These are phyloP conservation scores for Trissoscelio sp. DNA, from an alignment of 2,888 invertebrate genomes.

Conservation along the genomic window DNA sequence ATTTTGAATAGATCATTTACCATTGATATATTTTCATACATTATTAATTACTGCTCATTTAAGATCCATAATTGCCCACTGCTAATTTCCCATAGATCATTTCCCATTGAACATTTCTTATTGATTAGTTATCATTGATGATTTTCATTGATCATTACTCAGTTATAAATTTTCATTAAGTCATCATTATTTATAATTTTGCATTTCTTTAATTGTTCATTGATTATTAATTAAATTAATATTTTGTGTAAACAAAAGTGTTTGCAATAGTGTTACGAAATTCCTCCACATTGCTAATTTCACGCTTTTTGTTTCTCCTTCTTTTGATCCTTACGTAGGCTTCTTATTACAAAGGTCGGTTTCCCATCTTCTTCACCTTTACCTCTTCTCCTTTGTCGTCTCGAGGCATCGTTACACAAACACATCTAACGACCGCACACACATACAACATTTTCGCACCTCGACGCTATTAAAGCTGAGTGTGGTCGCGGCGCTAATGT, in stretches of 20 bases:
- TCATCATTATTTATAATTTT: too few relatives aligned
- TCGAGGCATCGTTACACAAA: constrained; percentile 27
- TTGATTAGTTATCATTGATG: too few relatives aligned
- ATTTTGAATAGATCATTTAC: too few relatives aligned
- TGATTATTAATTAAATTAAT: not conserved
- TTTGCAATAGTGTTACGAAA: constrained; percentile 20
- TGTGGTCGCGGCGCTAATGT: constrained; percentile 69
- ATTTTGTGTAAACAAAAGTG: constrained; percentile 7
- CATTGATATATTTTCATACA: too few relatives aligned
- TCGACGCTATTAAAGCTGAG: constrained; percentile 70
- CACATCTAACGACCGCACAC: not conserved
- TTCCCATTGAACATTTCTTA: too few relatives aligned
- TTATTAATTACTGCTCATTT: too few relatives aligned
- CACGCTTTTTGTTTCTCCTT: constrained; percentile 13
- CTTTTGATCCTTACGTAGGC: constrained; percentile 38
- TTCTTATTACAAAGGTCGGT: constrained; percentile 52
- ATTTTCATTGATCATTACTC: too few relatives aligned
- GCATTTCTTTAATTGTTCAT: too few relatives aligned
- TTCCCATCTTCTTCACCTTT: constrained; percentile 46
- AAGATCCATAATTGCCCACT: too few relatives aligned
- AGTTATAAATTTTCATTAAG: too few relatives aligned
- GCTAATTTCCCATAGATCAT: too few relatives aligned
- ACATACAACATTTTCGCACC: constrained; percentile 70
- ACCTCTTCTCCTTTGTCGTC: constrained; percentile 55
- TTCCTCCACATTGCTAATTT: constrained; percentile 17